phyloP scores from a whole-genome alignment of 2,113 vertebrate species.

The Girardinichthys multiradiatus region DNA sequence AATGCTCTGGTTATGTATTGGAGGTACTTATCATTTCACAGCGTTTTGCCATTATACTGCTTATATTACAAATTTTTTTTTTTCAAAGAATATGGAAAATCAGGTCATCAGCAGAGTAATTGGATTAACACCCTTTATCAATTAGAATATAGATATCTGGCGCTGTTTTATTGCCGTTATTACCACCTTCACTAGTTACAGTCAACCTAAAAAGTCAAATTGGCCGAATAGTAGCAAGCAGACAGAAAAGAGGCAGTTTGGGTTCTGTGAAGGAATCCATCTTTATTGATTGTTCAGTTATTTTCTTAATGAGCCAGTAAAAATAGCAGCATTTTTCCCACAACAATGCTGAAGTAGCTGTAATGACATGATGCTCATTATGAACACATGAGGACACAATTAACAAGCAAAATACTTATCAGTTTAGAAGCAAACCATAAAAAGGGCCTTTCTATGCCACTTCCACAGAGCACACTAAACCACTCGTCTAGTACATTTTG shows the following conservation, averaged over 20 bases:
- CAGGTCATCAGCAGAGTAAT: no score
- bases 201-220: no score
- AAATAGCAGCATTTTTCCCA: constrained; percentile 59
- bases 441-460: not conserved
- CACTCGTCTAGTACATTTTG: no score
- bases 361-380: constrained; percentile 35
- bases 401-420: constrained; percentile 3
- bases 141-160: no score
- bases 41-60: no score
- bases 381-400: constrained; percentile 9
- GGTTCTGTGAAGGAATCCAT: constrained; percentile 29
- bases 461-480: not conserved
- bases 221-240: constrained; percentile 48
- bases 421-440: not conserved
- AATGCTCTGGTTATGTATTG: no score
- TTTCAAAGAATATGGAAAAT: no score
- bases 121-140: no score
- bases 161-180: no score
- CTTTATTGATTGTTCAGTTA: constrained; percentile 66
- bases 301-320: constrained; percentile 73
- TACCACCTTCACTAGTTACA: no score
- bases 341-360: constrained; percentile 22
- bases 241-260: constrained; percentile 13
- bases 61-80: no score
- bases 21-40: no score